Conservation (phyloP, 2,797 vertebrate species). For the Halcyon chelicuti region DNA sequence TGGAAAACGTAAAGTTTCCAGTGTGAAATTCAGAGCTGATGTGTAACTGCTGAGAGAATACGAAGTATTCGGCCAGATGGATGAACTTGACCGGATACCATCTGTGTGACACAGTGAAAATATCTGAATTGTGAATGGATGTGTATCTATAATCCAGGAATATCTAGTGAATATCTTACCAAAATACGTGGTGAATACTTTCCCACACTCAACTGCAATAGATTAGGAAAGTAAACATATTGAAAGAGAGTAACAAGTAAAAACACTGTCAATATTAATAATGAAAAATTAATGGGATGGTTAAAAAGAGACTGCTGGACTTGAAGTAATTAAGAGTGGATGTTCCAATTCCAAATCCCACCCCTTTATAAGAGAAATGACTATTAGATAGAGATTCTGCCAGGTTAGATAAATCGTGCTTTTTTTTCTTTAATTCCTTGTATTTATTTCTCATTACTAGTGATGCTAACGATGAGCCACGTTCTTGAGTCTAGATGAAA, state of each 20-base stretch:
- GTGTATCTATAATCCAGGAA: background rate
- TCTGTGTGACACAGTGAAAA: background rate
- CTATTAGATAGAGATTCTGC: background rate
- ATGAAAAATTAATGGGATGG: background rate
- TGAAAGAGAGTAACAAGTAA: background rate
- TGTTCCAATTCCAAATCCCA: background rate
- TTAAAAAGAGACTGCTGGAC: background rate
- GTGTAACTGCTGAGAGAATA: background rate
- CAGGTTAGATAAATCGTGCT: background rate
- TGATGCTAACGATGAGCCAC: background rate
- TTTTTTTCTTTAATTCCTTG: background rate
- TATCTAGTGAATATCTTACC: background rate
- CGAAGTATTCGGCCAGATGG: background rate
- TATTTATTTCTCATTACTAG: background rate
- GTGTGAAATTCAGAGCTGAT: background rate
- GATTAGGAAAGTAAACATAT: background rate
- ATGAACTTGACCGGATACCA: background rate
- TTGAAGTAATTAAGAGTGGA: background rate
- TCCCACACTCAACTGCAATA: background rate
- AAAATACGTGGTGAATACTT: background rate
- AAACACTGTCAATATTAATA: background rate
- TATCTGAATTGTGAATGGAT: accelerated
- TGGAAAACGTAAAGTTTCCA: background rate
- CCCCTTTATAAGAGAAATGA: background rate
- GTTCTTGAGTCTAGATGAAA: background rate